Base-by-base conservation (phyloP, 2,113 vertebrate genomes). In the Euleptes europaea region DNA sequence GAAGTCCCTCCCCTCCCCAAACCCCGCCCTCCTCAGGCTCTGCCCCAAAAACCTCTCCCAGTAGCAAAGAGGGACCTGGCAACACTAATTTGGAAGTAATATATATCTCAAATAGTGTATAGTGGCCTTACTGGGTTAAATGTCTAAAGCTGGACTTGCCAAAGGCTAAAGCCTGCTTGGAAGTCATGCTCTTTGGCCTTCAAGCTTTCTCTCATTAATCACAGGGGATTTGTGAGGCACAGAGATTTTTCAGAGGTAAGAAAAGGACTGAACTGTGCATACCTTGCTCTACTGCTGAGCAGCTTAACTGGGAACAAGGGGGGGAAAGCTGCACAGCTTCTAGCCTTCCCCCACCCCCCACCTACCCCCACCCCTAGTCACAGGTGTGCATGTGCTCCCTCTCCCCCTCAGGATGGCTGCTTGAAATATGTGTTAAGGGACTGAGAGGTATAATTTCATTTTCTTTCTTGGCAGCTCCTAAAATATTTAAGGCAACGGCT, bases 401-500 rank as follows among this genome's bases (percentile, higher is more conserved):
- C 74, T 54, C 31, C 31, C 19, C 72, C 44, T 51, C n/a, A 14
- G 9, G 9, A 60, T 3, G 4, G 33, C 17, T 38, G 21, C 75
- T 77, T 77, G 11, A 35, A 77, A 77, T 1, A 57, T 13, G 33
- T 23, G 19, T 57, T 12, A 60, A 5, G 54, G 76, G 31, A 63
- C 26, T 7, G 28, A 28, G 31, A 47, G 26, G 10, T n/a, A n/a
- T 74, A 3, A 47, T 74, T 74, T 74, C 31, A 17, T 49, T 2
- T 15, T 49, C 72, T 75, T n/a, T 75, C 73, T 77, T 78, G 1
- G 70, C 71, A 86, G 44, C 79, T 90, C 51, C 74, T 87, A 79
- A 90, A 82, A 5, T 84, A 86, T 77, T 90, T 89, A 93, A 86
- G 91, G 90, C 89, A 73, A 92, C 5, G 42, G 21, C 1, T 0